A percentile compares a stretch with the other conserved stretches of the same genome.
phyloP scores from a whole-genome alignment of 1,140 invertebrate genomes.

The Nixonia krombeini region DNA sequence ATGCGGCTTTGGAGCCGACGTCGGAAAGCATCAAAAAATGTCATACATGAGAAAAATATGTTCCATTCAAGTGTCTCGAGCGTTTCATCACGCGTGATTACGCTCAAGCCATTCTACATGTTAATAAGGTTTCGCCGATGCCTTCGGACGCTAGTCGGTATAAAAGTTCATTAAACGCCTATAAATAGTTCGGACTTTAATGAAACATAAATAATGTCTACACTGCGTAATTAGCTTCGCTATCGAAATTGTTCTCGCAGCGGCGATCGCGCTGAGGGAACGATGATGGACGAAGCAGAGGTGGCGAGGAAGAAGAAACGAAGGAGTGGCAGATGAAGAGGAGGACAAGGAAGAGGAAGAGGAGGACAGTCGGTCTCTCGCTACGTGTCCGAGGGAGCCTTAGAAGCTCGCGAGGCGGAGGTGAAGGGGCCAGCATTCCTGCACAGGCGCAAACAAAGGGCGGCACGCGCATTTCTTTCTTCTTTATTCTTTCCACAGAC shows the following conservation, averaged over 20 bases:
- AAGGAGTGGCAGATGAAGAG: conserved; percentile 19
- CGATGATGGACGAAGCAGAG: conserved; percentile 13
- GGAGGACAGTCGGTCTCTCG: conserved; percentile 16
- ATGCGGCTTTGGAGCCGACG: no score
- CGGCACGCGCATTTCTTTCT: conserved; percentile 46
- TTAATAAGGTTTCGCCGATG: neutral
- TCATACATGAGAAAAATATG: no score
- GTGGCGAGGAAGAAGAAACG: conserved; percentile 5
- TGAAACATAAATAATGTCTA: conserved; percentile 6
- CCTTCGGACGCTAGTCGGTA: neutral
- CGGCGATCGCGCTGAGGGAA: conserved; percentile 2
- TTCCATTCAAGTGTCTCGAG: no score
- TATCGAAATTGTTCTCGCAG: conserved; percentile 3
- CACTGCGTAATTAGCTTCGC: conserved; percentile 2
- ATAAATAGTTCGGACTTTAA: conserved; percentile 1
- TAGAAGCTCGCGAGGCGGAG: conserved; percentile 27
- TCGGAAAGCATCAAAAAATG: no score
- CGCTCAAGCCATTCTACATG: no score
- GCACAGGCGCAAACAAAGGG: conserved; percentile 52
- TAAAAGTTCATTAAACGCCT: conserved; percentile 1
- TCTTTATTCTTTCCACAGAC: conserved; percentile 32
- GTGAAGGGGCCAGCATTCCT: conserved; percentile 47
- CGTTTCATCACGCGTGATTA: no score
- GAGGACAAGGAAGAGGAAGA: conserved; percentile 34
- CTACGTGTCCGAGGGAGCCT: no score